Base-by-base conservation (phyloP, 1,140 invertebrate species). In the Prorops nasuta region DNA sequence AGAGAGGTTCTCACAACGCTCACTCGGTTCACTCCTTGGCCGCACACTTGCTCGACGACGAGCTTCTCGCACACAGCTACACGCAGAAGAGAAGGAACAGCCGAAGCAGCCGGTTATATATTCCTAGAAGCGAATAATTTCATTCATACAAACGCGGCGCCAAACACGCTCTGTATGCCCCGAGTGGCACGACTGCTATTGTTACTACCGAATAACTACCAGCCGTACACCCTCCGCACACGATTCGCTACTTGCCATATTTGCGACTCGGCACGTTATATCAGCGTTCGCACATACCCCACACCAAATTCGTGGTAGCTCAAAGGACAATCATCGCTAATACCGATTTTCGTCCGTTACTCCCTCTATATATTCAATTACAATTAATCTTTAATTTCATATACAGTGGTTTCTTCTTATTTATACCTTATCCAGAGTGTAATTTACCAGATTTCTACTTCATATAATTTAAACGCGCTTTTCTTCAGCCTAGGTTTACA, bases 41-140 rank as follows among this genome's bases (percentile, higher is more conserved):
- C 14, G 4, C 14, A n/a, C 17, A 7, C n/a, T 17, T 37, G 6
- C 35, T n/a, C n/a, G n/a, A n/a, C n/a, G n/a, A n/a, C n/a, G n/a
- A n/a, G n/a, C n/a, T n/a, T n/a, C n/a, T n/a, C n/a, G n/a, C n/a
- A n/a, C n/a, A n/a, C n/a, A n/a, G n/a, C n/a, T n/a, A n/a, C n/a
- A n/a, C n/a, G n/a, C n/a, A n/a, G n/a, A n/a, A n/a, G n/a, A n/a
- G n/a, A n/a, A n/a, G n/a, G n/a, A n/a, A n/a, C n/a, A n/a, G n/a
- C n/a, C n/a, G n/a, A n/a, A 42, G 49, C 51, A 41, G 51, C 34
- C 21, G 59, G 52, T 48, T 57, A 62, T 54, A 60, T 67, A 66
- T 69, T 72, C 70, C 70, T 62, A 67, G 71, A 74, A 75, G 70
- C 68, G 64, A 70, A 72, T 73, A 73, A 75, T 75, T 75, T 73